Percentiles rank a stretch among this genome's conserved stretches.
phyloP scores from a whole-genome alignment of 1,140 invertebrate genomes.

The Diachasmimorpha longicaudata region DNA sequence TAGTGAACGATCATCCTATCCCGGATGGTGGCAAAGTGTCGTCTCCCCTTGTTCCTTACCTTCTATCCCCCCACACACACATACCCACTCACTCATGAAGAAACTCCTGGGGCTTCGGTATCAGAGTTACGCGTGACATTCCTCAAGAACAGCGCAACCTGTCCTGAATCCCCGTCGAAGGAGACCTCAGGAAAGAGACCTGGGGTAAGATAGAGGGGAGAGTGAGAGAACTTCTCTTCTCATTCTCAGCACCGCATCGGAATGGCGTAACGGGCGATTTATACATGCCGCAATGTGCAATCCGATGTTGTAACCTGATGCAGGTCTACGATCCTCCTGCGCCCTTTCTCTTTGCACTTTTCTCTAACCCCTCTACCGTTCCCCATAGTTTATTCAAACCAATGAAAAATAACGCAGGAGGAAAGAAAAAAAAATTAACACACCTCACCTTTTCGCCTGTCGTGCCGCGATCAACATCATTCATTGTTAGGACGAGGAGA shows the following conservation, averaged over 20 bases:
- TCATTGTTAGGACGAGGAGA: not conserved
- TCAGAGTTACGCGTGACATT: slow-evolving; percentile 24
- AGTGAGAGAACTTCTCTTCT: slow-evolving; percentile 9
- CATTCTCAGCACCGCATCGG: slow-evolving; percentile 24
- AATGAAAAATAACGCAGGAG: not conserved
- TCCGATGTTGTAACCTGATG: slow-evolving; percentile 30
- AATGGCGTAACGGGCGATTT: slow-evolving; percentile 30
- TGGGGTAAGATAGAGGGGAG: not conserved
- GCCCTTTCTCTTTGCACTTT: slow-evolving; percentile 30
- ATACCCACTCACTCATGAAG: not conserved
- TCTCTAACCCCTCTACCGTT: slow-evolving; percentile 8
- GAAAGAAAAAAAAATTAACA: not conserved
- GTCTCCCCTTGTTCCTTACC: slow-evolving; percentile 11
- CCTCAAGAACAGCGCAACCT: slow-evolving; percentile 27
- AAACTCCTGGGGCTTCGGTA: not conserved
- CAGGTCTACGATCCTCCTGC: slow-evolving; percentile 28
- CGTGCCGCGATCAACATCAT: not conserved
- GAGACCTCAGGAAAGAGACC: not conserved
- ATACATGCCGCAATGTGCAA: slow-evolving; percentile 29
- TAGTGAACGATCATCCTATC: slow-evolving; percentile 16
- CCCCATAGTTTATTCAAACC: not conserved
- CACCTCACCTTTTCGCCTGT: not conserved
- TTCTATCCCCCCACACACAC: not conserved
- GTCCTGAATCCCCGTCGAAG: slow-evolving; percentile 22
- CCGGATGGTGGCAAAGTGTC: slow-evolving; percentile 15